phyloP scores from a whole-genome alignment of 1,140 invertebrate species.

The Stegodyphus dumicola region DNA sequence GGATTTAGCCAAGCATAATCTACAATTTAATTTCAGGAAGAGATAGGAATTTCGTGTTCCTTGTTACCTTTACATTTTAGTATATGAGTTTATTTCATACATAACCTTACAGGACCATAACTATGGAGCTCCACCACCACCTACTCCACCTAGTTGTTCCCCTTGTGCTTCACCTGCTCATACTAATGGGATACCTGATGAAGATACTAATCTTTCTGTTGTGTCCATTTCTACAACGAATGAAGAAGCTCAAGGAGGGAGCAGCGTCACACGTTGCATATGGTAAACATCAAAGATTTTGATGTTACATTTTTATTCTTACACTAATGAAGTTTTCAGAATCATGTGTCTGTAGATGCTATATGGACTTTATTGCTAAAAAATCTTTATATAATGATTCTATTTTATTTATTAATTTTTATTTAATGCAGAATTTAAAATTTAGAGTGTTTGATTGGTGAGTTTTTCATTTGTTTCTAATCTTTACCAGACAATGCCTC shows the following conservation, averaged over 20 bases:
- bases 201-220: constrained; percentile 64
- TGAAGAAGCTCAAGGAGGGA: constrained; percentile 77
- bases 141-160: constrained; percentile 72
- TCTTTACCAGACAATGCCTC: no score
- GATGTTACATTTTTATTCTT: neutral
- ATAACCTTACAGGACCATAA: constrained; percentile 78
- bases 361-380: neutral
- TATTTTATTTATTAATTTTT: neutral
- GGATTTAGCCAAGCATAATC: no score
- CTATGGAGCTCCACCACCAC: constrained; percentile 79
- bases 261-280: constrained; percentile 89
- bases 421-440: neutral
- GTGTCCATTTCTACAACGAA: constrained; percentile 85
- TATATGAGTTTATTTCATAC: no score
- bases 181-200: constrained; percentile 63
- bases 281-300: constrained; percentile 71
- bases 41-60: no score
- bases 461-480: no score
- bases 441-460: no score
- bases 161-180: constrained; percentile 70
- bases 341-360: no score
- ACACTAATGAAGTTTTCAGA: neutral
- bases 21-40: no score
- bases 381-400: neutral
- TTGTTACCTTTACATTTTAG: no score